Base-by-base conservation (phyloP, 2,888 invertebrate species). In the Tuberolachnus salignus region DNA sequence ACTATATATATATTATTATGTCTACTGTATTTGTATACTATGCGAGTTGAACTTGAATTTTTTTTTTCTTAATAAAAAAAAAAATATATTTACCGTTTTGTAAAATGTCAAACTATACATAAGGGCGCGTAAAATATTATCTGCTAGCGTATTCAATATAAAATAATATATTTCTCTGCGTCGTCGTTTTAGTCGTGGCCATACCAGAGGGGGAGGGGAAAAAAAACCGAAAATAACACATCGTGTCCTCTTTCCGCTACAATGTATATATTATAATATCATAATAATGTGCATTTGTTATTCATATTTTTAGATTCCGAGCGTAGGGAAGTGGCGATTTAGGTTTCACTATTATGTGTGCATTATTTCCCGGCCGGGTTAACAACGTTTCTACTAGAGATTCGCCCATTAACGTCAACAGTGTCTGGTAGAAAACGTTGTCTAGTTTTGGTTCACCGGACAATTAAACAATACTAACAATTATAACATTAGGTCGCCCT, bases 221-320 rank as follows among this genome's bases (percentile, higher is more conserved):
- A 34, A 71, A 34, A 34, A 71, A 13, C 1, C 16, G n/a, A 73
- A 73, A 73, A 11, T 63, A 51, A 63, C 72, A 42, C 19, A 51
- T 51, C 51, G 11, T 53, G 63, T 73, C 73, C 49, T 49, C 9
- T 63, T 73, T 73, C 21, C 53, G n/a, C 21, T 73, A 63, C 51
- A 42, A 73, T 63, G 53, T 6, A 6, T 34, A 34, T 34, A 34
- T 4, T 63, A 73, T 34, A 34, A 34, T 63, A 73, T 73, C 42
- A 63, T 51, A 73, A n/a, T n/a, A 73, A 73, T 73, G 73, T 19
- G 19, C 42, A 42, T 73, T 63, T 61, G 51, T 49, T 63, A 73
- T 73, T 73, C 51, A 42, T 42, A 53, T 53, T n/a, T 57, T 61
- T 49, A n/a, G n/a, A n/a, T n/a, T n/a, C n/a, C n/a, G n/a, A n/a